Percentiles rank a stretch among this genome's conserved stretches.
These are phyloP conservation scores for Mesorhabditis belari DNA, from an alignment of 2,888 invertebrate species.

Conservation along the genomic window DNA sequence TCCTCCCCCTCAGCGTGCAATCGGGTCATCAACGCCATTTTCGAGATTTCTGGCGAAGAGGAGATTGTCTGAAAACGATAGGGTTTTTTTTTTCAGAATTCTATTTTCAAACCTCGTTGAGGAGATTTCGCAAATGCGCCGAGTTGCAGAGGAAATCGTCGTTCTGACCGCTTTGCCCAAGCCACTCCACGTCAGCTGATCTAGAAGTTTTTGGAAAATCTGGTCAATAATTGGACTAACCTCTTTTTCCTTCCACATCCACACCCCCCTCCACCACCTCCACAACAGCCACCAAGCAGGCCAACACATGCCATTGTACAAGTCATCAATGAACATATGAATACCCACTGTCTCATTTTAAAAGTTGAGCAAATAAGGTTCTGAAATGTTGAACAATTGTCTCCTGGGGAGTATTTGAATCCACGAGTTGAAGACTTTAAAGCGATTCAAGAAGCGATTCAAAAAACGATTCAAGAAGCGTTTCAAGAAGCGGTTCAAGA, in stretches of 20 bases:
- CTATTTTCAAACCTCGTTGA: too few species aligned
- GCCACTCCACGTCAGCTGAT: neutral
- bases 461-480: neutral
- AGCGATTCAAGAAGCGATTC: neutral
- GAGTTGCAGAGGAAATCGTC: neutral
- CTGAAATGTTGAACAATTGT: too few species aligned
- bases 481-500: too few species aligned
- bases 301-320: neutral
- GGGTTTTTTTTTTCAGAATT: neutral
- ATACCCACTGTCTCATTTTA: too few species aligned
- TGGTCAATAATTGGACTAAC: too few species aligned
- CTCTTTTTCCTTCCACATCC: neutral
- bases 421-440: too few species aligned
- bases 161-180: neutral
- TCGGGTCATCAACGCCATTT: neutral
- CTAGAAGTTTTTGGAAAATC: too few species aligned
- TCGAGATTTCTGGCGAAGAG: neutral
- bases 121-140: neutral
- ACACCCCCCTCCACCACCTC: slow-evolving; percentile 1
- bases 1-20: neutral
- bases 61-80: neutral
- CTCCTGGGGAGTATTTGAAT: too few species aligned
- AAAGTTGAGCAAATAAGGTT: too few species aligned
- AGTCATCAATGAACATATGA: too few species aligned
- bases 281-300: neutral